Conservation (phyloP, 2,797 vertebrate genomes). For the Crypturellus tataupa region DNA sequence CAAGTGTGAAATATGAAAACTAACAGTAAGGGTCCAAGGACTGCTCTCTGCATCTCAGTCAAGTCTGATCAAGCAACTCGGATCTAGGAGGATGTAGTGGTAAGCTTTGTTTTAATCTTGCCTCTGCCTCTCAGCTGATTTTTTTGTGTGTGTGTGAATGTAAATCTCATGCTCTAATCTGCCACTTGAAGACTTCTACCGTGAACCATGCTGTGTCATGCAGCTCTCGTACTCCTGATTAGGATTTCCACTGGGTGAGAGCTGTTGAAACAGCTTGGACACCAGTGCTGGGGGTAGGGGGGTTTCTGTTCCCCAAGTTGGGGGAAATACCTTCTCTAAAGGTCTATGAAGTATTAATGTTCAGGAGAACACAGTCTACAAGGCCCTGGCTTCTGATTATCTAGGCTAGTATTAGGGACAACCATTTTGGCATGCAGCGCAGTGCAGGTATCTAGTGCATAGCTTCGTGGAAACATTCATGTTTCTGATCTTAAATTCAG, state of each 20-base stretch:
- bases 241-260: not conserved
- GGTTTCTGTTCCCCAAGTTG: not conserved
- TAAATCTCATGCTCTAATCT: conserved; percentile 5
- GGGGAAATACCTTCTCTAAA: not conserved
- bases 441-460: not conserved
- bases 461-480: not conserved
- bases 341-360: not conserved
- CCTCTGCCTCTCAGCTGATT: conserved; percentile 30
- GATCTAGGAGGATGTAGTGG: not conserved
- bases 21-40: not conserved
- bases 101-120: conserved; percentile 10
- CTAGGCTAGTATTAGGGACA: not conserved
- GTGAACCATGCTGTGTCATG: conserved; percentile 16
- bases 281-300: not conserved
- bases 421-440: not conserved
- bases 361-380: not conserved
- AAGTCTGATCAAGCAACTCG: not conserved
- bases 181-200: not conserved
- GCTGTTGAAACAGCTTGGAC: conserved; percentile 27
- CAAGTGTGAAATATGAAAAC: not conserved
- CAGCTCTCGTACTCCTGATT: not conserved
- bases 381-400: not conserved
- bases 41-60: not conserved
- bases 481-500: not conserved
- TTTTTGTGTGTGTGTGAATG: conserved; percentile 35